A percentile compares a stretch with the other conserved stretches of the same genome.
Evolutionary conservation across 1,140 invertebrate genomes (phyloP).

Genomic region (Papilio polytes): DNA sequence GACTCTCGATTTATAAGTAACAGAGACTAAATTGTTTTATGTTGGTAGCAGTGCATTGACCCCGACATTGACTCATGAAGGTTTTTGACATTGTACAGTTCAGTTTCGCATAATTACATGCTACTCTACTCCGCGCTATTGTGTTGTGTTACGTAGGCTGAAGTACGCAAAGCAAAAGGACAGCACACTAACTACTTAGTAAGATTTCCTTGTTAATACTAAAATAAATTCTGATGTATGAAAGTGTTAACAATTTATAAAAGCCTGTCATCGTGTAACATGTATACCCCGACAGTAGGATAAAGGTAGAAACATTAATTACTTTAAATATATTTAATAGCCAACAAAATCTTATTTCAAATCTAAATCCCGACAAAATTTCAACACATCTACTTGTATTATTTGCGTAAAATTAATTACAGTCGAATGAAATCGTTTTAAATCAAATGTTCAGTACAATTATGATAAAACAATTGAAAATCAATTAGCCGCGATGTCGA

Average conservation of each 20-base stretch:
- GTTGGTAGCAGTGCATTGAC: neutral
- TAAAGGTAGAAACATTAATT: neutral
- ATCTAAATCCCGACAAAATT: conserved; percentile 7
- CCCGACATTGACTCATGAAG: conserved; percentile 3
- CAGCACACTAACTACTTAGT: neutral
- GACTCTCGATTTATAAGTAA: neutral
- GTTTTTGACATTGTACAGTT: neutral
- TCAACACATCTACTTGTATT: neutral
- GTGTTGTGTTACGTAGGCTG: conserved; percentile 15
- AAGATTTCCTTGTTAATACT: neutral
- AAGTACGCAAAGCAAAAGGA: neutral
- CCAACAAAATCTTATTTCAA: neutral
- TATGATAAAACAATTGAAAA: neutral
- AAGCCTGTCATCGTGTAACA: neutral
- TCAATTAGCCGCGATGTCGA: neutral
- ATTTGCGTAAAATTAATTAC: conserved; percentile 2
- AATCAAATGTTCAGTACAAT: conserved; percentile 1
- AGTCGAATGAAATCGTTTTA: neutral
- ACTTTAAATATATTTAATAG: neutral
- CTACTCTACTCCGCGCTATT: neutral
- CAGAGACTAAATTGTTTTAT: neutral
- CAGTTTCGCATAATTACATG: conserved; percentile 7
- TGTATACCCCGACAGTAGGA: neutral
- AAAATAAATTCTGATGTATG: too few relatives aligned
- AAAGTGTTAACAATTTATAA: too few relatives aligned